Evolutionary conservation across 2,797 vertebrate genomes (phyloP), one percentile per base, ranked within the genome.

Genomic region (Notolabrus celidotus): DNA sequence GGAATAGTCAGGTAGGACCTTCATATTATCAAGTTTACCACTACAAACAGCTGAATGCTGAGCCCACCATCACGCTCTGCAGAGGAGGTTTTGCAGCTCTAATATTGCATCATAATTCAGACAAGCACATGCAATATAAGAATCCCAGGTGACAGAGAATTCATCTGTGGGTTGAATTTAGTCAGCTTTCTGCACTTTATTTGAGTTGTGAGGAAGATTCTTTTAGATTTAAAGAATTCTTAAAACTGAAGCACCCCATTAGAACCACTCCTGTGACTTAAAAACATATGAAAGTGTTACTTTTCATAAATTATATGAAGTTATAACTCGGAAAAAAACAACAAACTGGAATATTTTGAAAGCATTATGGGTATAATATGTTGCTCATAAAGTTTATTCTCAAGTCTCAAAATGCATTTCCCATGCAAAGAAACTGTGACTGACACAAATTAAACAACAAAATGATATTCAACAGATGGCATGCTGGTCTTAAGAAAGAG

Each of bases 1-100:
- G 57, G 72, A 65, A 60, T 25, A 71, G 20, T 46, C 34, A 74
- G 27, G 53, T 46, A 66, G 65, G 67, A 64, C 54, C 41, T 62
- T 59, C 60, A 67, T 54, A 61, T 50, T n/a, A 63, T 25, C 31
- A 61, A 25, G 8, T 52, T 74, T 52, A 65, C 38, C 25, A 59
- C 15, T 22, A 47, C 29, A 59, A 78, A 72, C 31, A 73, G 19
- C 14, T 33, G 25, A 50, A 49, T 66, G 9, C 43, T 11, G 25
- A 46, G 15, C 10, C 51, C 12, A 17, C 16, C 38, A 19, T 49
- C 23, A 25, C 25, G 19, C 22, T 63, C 3, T 39, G 38, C 45
- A 42, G 46, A 43, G 53, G 57, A 1, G 29, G 11, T 33, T 67
- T 29, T 38, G 10, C 36, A 14, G 15, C 10, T 9, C 27, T 2